Conservation (phyloP, 2,797 vertebrate genomes). For the Rousettus madagascariensis region DNA sequence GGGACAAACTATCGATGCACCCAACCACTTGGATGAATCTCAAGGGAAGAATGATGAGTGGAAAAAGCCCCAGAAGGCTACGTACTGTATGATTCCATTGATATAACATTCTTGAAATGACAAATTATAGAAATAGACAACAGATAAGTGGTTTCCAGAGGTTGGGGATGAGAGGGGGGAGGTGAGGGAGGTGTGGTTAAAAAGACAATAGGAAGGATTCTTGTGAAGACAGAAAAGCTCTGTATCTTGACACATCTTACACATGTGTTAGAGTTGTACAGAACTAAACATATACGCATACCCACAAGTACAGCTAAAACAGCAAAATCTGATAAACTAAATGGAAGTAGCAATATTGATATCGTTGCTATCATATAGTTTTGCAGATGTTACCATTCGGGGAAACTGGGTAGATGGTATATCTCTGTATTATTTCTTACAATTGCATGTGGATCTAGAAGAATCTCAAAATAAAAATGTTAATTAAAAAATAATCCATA, state of each 20-base stretch:
- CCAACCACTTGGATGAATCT: background rate
- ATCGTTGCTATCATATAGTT: background rate
- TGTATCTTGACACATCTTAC: background rate
- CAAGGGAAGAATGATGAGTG: background rate
- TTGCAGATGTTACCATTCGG: background rate
- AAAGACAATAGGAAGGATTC: slow-evolving; percentile 1
- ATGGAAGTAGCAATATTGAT: background rate
- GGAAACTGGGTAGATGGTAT: background rate
- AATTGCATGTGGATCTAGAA: background rate
- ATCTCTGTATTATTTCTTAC: background rate
- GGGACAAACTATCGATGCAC: background rate
- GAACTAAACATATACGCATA: background rate
- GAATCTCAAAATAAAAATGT: slow-evolving; percentile 6
- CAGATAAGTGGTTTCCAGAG: background rate
- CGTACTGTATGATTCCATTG: background rate
- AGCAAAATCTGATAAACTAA: background rate
- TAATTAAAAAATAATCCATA: background rate
- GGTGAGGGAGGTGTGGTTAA: background rate
- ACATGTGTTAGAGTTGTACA: background rate
- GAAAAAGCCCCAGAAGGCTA: background rate
- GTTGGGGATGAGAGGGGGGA: background rate
- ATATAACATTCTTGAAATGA: background rate
- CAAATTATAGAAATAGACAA: background rate
- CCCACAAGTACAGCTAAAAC: background rate
- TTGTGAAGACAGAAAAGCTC: background rate